Evolutionary conservation across 2,797 vertebrate genomes (phyloP), one percentile per base, ranked within the genome.

Genomic region (Gastrophryne carolinensis): DNA sequence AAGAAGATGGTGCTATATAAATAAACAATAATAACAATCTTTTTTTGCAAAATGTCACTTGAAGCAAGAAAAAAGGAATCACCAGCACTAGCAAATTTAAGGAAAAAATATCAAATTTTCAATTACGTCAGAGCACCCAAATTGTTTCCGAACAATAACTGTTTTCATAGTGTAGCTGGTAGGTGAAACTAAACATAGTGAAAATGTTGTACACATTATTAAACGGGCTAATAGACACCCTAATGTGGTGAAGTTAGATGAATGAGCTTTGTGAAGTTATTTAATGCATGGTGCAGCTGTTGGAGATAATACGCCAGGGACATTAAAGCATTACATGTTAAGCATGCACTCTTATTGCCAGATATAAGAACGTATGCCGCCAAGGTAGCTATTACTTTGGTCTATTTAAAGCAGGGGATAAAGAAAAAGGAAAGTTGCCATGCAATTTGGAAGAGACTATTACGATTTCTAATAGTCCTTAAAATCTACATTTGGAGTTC

Each of bases 401-500:
- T 53, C 50, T 4, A 54, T 54, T 34, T 34, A 32, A 75, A 60
- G 19, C n/a, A 26, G 1, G 32, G 65, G 57, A 70, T 30, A 74
- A 11, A 19, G 2, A 57, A 57, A 0, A 11, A 78, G 79, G 4
- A 2, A 63, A 52, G 0, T 0, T 44, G 24, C 32, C 19, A 61
- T 53, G 4, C 37, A 5, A 72, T 52, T 52, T 34, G 27, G 41
- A 61, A 72, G 30, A 8, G 44, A 2, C 21, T 32, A 62, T 62
- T 72, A 72, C 34, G 12, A 62, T 23, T 19, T 50, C n/a, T 61
- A 15, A 8, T 34, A 26, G 29, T 35, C 52, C 47, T 30, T 10
- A 29, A 54, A 72, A 72, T 72, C 41, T 35, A 54, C 32, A 41
- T 73, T 62, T 56, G 32, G 15, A 69, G 35, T 30, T 44, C 21